phyloP scores from a whole-genome alignment of 2,113 vertebrate species.

The Saccopteryx bilineata region DNA sequence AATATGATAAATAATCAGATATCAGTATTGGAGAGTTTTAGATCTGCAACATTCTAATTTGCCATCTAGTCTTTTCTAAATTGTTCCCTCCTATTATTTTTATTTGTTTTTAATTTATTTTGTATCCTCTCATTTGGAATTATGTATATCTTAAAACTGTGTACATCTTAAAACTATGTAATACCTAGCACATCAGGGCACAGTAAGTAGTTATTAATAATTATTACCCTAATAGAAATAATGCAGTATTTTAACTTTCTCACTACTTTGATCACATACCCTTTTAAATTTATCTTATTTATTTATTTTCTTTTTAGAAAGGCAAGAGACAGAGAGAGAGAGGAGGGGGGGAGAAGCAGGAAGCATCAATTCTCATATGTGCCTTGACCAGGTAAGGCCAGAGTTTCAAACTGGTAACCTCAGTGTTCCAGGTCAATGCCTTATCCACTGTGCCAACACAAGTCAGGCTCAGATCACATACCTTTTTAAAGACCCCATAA shows the following conservation, averaged over 20 bases:
- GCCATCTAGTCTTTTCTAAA: background rate
- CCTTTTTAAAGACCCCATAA: constrained; percentile 11
- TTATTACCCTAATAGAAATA: background rate
- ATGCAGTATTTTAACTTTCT: constrained; percentile 40
- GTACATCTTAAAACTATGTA: background rate
- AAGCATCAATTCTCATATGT: no score
- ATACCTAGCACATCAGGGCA: background rate
- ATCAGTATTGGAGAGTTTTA: constrained; percentile 15
- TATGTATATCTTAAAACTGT: constrained; percentile 21
- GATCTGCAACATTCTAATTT: constrained; percentile 4
- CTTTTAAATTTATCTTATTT: background rate
- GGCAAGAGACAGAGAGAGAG: no score
- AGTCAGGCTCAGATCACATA: background rate
- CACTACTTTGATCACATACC: constrained; percentile 6
- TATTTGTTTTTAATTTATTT: constrained; percentile 26
- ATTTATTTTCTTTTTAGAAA: no score
- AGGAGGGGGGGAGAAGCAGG: no score
- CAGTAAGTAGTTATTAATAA: constrained; percentile 62
- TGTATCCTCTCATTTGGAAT: background rate
- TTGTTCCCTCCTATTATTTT: background rate
- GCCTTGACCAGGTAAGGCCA: no score
- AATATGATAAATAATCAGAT: constrained; percentile 16
- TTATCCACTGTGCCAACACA: no score
- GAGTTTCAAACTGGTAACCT: no score
- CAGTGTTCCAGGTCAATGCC: no score